phyloP scores from a whole-genome alignment of 2,113 vertebrate genomes.

The Columbina picui region DNA sequence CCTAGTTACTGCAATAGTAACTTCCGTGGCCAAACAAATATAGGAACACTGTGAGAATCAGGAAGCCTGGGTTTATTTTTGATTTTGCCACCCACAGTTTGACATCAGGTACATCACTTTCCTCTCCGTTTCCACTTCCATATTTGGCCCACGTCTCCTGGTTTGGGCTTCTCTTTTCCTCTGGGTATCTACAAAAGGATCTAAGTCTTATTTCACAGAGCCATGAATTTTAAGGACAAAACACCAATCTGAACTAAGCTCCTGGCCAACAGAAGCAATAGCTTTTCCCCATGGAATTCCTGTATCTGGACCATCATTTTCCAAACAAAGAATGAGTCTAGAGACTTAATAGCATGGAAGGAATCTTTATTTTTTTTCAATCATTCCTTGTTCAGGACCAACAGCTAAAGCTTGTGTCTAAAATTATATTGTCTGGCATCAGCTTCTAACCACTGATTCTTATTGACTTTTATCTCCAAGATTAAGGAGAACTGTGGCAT shows the following conservation, averaged over 20 bases:
- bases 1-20: neutral
- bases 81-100: neutral
- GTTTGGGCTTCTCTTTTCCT: neutral
- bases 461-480: neutral
- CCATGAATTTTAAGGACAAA: neutral
- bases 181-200: neutral
- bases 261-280: neutral
- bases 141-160: neutral
- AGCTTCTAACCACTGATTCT: neutral
- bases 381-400: neutral
- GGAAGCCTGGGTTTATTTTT: neutral
- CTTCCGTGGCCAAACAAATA: neutral
- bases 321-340: neutral
- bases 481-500: neutral
- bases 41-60: neutral
- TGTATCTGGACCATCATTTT: neutral
- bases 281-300: neutral
- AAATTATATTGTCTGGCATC: neutral
- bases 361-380: neutral
- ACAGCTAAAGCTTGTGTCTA: neutral
- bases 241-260: neutral
- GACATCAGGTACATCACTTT: neutral
- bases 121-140: neutral
- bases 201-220: neutral
- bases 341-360: neutral